Conservation (phyloP, 53 echinoderm and acorn worm species). For the Astropecten irregularis region DNA sequence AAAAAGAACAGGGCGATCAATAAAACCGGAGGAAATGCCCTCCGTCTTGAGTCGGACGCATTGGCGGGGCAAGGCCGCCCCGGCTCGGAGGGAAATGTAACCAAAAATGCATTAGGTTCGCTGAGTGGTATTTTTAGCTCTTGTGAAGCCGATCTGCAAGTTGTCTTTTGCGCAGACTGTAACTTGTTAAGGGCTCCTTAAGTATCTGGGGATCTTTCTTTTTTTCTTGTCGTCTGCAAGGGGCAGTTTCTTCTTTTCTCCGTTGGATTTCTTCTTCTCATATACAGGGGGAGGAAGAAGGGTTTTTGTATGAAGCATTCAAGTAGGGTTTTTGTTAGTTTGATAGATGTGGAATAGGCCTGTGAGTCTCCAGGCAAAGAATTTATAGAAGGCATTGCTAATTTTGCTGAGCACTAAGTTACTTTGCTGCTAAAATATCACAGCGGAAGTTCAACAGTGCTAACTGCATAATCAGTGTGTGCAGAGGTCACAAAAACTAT, state of each 20-base stretch:
- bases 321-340: no score
- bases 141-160: slow-evolving; percentile 7
- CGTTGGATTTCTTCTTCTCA: no score
- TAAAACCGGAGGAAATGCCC: slow-evolving; percentile 37
- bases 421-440: no score
- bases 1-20: slow-evolving; percentile 29
- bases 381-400: no score
- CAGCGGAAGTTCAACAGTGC: no score
- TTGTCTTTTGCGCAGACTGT: slow-evolving; percentile 23
- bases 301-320: no score
- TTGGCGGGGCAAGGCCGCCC: neutral
- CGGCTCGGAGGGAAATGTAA: slow-evolving; percentile 25
- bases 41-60: slow-evolving; percentile 23
- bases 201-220: slow-evolving; percentile 22
- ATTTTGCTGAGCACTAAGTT: no score
- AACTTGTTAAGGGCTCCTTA: slow-evolving; percentile 30
- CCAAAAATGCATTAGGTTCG: slow-evolving; percentile 53
- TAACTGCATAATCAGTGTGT: no score
- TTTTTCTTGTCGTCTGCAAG: slow-evolving; percentile 11
- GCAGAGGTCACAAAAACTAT: no score
- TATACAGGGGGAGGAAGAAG: no score
- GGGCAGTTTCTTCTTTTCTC: neutral
- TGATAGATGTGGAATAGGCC: no score
- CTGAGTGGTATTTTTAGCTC: slow-evolving; percentile 37
- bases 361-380: no score